Percentiles rank a stretch among this genome's conserved stretches.
phyloP scores from a whole-genome alignment of 2,797 vertebrate genomes.

The Dipus sagitta region DNA sequence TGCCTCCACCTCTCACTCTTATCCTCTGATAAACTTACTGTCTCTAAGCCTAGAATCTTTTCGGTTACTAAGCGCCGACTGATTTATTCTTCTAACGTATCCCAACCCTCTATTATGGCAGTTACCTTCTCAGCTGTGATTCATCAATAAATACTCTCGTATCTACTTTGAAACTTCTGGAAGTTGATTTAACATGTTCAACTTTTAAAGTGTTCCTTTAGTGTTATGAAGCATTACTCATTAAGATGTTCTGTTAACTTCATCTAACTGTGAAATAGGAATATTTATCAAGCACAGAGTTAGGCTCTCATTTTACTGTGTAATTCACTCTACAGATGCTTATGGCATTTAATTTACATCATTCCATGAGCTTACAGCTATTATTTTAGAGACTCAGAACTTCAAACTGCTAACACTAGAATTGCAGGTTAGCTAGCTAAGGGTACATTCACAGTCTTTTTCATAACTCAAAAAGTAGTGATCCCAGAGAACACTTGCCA shows the following conservation, averaged over 20 bases:
- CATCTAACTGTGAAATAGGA: neutral
- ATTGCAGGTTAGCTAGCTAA: neutral
- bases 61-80: neutral
- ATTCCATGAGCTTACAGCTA: neutral
- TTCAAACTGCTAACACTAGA: neutral
- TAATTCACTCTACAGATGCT: neutral
- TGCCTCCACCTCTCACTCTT: constrained; percentile 44
- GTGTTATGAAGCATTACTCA: neutral
- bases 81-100: neutral
- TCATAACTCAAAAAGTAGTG: neutral
- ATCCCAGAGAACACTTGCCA: neutral
- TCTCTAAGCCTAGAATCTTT: neutral
- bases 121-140: neutral
- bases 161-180: constrained; percentile 7
- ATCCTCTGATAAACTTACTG: constrained; percentile 14
- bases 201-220: neutral
- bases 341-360: neutral
- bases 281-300: neutral
- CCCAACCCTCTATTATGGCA: neutral
- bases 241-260: neutral
- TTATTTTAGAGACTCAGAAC: neutral
- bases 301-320: neutral
- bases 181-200: neutral
- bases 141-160: neutral
- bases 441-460: neutral